Conservation (phyloP, 2,888 invertebrate genomes). For the Rambutsinella grinnellia region DNA sequence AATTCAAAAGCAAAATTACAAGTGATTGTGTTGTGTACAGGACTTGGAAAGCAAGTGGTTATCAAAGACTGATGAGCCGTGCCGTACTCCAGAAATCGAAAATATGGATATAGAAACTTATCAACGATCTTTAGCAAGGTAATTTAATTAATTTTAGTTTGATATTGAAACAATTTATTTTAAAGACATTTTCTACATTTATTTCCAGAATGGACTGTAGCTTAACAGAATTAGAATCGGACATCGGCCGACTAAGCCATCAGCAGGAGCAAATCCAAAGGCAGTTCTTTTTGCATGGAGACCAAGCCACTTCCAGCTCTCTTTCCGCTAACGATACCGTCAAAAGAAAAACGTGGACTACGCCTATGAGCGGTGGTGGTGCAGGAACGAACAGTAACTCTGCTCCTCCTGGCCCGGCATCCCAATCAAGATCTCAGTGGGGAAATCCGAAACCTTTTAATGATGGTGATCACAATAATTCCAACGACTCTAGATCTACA, state of each 20-base stretch:
- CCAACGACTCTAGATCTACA: conserved; percentile 17
- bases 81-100: conserved; percentile 82
- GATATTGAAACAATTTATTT: too few relatives aligned
- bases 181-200: too few relatives aligned
- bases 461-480: conserved; percentile 45
- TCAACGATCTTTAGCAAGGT: conserved; percentile 86
- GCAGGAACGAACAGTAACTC: not conserved
- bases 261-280: conserved; percentile 83
- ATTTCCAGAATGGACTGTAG: conserved; percentile 87
- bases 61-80: conserved; percentile 71
- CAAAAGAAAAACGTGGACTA: conserved; percentile 63
- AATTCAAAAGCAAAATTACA: too few relatives aligned
- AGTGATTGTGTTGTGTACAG: conserved; percentile 49
- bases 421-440: conserved; percentile 66
- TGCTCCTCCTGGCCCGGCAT: conserved; percentile 30
- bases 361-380: conserved; percentile 47
- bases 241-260: conserved; percentile 89
- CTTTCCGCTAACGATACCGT: conserved; percentile 55
- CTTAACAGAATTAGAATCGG: conserved; percentile 93
- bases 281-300: conserved; percentile 66
- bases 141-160: conserved; percentile 70
- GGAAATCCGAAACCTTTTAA: conserved; percentile 66
- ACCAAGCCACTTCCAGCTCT: conserved; percentile 67
- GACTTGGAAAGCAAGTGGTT: conserved; percentile 75
- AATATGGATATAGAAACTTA: conserved; percentile 86